Percentiles rank a stretch among this genome's conserved stretches.
Evolutionary conservation across 2,888 invertebrate species (phyloP).

Genomic region (Mechanitis messenoides): DNA sequence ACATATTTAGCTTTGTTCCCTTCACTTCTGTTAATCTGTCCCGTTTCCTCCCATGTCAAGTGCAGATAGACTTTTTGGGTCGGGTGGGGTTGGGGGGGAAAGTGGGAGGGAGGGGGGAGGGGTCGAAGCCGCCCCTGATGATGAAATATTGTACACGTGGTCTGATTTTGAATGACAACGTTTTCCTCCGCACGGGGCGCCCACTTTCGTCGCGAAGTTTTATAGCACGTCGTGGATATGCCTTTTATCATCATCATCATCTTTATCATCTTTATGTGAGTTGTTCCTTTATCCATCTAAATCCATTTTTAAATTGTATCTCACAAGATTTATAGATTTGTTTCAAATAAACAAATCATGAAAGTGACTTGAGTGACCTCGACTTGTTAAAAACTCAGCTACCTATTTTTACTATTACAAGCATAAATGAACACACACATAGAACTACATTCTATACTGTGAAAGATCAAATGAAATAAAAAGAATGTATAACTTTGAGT

Average conservation of each 20-base stretch:
- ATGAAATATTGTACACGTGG: constrained; percentile 85
- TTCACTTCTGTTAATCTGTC: constrained; percentile 77
- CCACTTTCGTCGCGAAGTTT: constrained; percentile 64
- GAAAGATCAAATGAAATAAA: constrained; percentile 1
- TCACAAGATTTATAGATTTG: too few relatives aligned
- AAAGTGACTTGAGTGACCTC: constrained; percentile 50
- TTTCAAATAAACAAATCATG: not conserved
- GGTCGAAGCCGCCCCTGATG: constrained; percentile 70
- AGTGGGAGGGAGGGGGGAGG: constrained; percentile 41
- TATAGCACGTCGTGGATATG: constrained; percentile 66
- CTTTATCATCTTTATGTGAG: constrained; percentile 47
- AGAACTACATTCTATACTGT: constrained; percentile 33
- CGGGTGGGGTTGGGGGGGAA: constrained; percentile 38
- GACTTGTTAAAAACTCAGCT: constrained; percentile 66
- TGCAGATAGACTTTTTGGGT: constrained; percentile 76
- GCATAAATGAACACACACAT: constrained; percentile 64
- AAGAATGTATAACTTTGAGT: constrained; percentile 1
- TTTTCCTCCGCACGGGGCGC: constrained; percentile 70
- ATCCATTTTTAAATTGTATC: not conserved
- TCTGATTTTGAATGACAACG: constrained; percentile 84
- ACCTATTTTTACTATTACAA: constrained; percentile 61
- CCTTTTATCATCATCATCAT: too few relatives aligned
- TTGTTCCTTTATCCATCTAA: constrained; percentile 24
- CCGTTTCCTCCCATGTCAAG: constrained; percentile 76
- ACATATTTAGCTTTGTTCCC: constrained; percentile 77